A percentile compares a stretch with the other conserved stretches of the same genome.
Evolutionary conservation across 92 coral and sea anemone genomes (phyloP).

Genomic region (Bergia sp.): DNA sequence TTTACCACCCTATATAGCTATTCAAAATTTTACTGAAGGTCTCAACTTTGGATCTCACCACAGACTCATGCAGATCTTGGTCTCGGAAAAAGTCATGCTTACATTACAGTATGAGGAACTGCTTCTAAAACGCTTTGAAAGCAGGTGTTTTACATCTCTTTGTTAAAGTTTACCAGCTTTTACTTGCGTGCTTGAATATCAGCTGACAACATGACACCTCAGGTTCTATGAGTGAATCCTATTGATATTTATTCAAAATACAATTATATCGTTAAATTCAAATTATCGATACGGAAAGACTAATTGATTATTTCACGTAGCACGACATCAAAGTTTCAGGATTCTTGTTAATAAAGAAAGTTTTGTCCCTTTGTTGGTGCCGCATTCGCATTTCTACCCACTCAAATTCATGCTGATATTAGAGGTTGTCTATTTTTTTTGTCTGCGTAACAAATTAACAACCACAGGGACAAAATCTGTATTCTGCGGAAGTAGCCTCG

Average conservation of each 20-base stretch:
- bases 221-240: no score
- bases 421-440: not conserved
- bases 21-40: no score
- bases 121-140: not conserved
- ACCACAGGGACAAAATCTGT: no score
- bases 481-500: no score
- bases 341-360: not conserved
- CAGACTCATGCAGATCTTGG: no score
- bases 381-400: not conserved
- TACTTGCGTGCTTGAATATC: not conserved
- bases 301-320: not conserved
- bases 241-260: not conserved
- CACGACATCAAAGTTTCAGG: not conserved
- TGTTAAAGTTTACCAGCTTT: not conserved
- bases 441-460: not conserved
- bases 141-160: not conserved
- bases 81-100: not conserved
- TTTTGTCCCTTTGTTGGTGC: not conserved
- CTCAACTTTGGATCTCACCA: no score
- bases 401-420: not conserved
- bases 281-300: not conserved
- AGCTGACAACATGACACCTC: no score
- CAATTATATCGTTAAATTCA: no score
- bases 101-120: not conserved
- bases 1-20: no score